These are phyloP conservation scores for Ophioninae sp. DNA, from an alignment of 2,888 invertebrate genomes.

Conservation along the genomic window DNA sequence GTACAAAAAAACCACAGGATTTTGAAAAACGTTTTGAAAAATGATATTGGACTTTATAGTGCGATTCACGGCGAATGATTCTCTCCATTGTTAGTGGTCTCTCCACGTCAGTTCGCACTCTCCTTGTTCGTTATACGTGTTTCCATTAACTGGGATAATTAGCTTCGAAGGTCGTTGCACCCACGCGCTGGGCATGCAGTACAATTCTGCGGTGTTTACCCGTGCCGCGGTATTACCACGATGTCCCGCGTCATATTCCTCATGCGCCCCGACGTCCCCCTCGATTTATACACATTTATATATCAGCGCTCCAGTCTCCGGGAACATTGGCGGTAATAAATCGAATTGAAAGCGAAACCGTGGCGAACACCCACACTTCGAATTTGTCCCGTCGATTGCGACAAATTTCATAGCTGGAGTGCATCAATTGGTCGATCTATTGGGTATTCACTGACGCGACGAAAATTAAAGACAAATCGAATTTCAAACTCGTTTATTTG, in stretches of 20 bases:
- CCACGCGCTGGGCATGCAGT: slow-evolving; percentile 43
- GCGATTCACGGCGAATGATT: slow-evolving; percentile 54
- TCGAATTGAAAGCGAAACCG: not conserved
- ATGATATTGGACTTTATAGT: slow-evolving; percentile 9
- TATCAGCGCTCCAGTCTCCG: not conserved
- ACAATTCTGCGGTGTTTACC: slow-evolving; percentile 33
- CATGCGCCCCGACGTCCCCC: not conserved
- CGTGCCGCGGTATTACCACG: slow-evolving; percentile 22
- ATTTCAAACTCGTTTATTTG: not conserved
- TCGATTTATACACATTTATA: not conserved
- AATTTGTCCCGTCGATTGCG: not conserved
- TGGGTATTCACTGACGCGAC: not conserved
- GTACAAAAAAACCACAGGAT: not conserved
- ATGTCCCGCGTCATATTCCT: slow-evolving; percentile 31
- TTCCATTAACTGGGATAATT: slow-evolving; percentile 75
- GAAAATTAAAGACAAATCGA: not conserved
- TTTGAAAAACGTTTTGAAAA: not conserved
- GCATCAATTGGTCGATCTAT: not conserved
- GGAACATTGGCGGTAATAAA: not conserved
- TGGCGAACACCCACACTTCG: not conserved
- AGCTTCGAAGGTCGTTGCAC: slow-evolving; percentile 67
- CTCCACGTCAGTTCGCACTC: slow-evolving; percentile 51
- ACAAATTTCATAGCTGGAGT: not conserved
- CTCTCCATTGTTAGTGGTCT: slow-evolving; percentile 51
- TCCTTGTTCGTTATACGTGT: slow-evolving; percentile 50